Conservation (phyloP, 1,140 invertebrate genomes). For the Rhopalosiphum maidis region DNA sequence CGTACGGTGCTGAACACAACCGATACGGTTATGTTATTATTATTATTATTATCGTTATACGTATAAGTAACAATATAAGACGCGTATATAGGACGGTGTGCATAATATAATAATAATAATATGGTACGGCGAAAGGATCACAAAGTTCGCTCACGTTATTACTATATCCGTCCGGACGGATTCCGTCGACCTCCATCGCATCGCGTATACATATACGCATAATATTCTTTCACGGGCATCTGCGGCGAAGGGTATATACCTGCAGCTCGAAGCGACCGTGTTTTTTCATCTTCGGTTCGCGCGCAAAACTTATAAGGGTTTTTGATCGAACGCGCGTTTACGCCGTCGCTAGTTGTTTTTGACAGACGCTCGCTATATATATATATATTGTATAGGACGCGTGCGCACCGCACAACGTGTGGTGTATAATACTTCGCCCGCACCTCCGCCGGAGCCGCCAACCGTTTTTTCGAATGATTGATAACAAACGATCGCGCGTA, state of each 20-base stretch:
- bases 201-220: not conserved
- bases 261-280: not conserved
- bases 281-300: slow-evolving; percentile 13
- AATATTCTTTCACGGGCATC: slow-evolving; percentile 36
- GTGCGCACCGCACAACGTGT: not conserved
- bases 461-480: slow-evolving; percentile 56
- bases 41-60: no score
- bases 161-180: not conserved
- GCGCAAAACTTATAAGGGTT: slow-evolving; percentile 50
- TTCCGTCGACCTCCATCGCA: not conserved
- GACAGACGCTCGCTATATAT: slow-evolving; percentile 28
- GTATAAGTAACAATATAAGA: no score
- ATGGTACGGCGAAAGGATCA: not conserved
- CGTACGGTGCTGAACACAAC: no score
- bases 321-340: slow-evolving; percentile 54
- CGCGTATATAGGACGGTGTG: not conserved
- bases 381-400: not conserved
- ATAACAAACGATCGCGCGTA: slow-evolving; percentile 49
- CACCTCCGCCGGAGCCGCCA: not conserved
- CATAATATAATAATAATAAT: not conserved
- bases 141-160: not conserved
- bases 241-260: not conserved
- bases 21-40: not conserved
- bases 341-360: slow-evolving; percentile 46
- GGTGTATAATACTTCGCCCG: not conserved